Evolutionary conservation across 2,888 invertebrate genomes (phyloP).

Genomic region (Eurois occulta): DNA sequence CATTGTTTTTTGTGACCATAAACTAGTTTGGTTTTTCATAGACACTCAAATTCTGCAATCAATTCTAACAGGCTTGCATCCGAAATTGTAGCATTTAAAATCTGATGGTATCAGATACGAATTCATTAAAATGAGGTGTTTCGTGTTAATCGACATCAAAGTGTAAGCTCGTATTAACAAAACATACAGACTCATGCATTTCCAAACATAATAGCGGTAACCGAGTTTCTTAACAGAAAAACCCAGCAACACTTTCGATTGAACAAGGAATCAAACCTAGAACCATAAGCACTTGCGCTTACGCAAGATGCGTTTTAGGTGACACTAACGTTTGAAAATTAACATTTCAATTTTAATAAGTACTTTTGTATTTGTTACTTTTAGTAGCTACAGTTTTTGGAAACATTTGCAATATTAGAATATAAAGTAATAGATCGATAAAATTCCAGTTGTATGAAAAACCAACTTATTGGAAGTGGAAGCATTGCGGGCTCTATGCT

Average conservation of each 20-base stretch:
- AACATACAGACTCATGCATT: conserved; percentile 17
- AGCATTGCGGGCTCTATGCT: background rate
- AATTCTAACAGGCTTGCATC: background rate
- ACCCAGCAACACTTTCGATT: conserved; percentile 44
- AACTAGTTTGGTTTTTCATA: conserved; percentile 37
- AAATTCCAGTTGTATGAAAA: background rate
- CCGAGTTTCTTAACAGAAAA: conserved; percentile 44
- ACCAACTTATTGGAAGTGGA: background rate
- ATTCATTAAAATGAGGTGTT: background rate
- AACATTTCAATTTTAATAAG: background rate
- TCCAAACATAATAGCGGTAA: background rate
- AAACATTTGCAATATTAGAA: background rate
- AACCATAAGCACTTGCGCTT: conserved; percentile 18
- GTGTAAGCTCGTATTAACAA: background rate
- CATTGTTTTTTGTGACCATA: conserved; percentile 38
- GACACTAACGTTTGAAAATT: background rate
- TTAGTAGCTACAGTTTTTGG: background rate
- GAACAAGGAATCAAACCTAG: conserved; percentile 29
- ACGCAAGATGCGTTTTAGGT: conserved; percentile 15
- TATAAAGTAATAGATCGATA: background rate
- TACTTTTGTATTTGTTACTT: background rate
- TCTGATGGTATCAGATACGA: background rate
- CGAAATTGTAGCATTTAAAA: conserved; percentile 1
- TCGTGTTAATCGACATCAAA: background rate
- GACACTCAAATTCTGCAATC: conserved; percentile 39